A percentile compares a stretch with the other conserved stretches of the same genome.
Evolutionary conservation across 2,888 invertebrate species (phyloP).

Genomic region (Drosophila subquinaria): DNA sequence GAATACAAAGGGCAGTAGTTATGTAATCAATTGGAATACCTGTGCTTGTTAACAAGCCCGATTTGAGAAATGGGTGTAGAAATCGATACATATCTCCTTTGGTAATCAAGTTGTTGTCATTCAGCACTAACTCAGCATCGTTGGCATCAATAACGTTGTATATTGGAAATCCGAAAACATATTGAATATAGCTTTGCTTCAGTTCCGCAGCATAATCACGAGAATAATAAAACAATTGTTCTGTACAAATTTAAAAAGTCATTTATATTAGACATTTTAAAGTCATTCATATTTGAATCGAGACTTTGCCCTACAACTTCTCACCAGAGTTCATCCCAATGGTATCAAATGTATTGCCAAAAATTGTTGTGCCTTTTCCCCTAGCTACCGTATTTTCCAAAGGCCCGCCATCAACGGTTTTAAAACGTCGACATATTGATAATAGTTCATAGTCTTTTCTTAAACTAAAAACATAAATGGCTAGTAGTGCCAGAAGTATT

Average conservation of each 20-base stretch:
- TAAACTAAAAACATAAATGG: constrained; percentile 21
- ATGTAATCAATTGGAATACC: constrained; percentile 26
- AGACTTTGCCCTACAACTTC: background rate
- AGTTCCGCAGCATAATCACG: constrained; percentile 57
- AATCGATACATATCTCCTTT: constrained; percentile 68
- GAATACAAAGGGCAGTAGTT: background rate
- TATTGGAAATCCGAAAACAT: constrained; percentile 54
- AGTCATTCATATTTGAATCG: background rate
- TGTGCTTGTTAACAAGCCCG: constrained; percentile 66
- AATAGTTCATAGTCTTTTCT: constrained; percentile 50
- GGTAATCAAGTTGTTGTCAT: constrained; percentile 62
- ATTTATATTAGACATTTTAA: background rate
- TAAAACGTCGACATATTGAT: constrained; percentile 55
- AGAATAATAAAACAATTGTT: constrained; percentile 56
- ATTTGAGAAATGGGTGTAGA: constrained; percentile 65
- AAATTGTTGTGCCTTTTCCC: constrained; percentile 60
- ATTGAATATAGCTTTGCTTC: constrained; percentile 65
- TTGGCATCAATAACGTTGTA: constrained; percentile 70
- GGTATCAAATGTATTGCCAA: constrained; percentile 75
- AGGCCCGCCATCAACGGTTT: constrained; percentile 64
- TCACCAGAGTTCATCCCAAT: constrained; percentile 63
- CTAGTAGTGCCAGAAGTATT: constrained; percentile 23
- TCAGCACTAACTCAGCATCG: constrained; percentile 67
- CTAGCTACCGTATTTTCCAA: constrained; percentile 55
- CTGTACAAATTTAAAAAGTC: constrained; percentile 26